These are phyloP conservation scores for Gobio occitaniae DNA, from an alignment of 2,797 vertebrate genomes.

Conservation along the genomic window DNA sequence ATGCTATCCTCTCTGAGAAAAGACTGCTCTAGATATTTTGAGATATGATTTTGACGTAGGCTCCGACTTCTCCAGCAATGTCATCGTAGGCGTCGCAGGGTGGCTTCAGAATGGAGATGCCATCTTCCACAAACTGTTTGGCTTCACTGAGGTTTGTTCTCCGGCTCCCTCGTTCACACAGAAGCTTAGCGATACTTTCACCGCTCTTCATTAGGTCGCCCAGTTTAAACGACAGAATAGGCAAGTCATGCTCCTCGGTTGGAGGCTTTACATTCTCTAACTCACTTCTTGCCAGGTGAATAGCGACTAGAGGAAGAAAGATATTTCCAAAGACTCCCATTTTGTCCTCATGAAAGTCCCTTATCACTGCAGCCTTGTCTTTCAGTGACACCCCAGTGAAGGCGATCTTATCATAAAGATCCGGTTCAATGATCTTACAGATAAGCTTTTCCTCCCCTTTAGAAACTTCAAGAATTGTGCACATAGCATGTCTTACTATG, in stretches of 20 bases:
- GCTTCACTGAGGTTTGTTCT: no score
- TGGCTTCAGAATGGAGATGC: no score
- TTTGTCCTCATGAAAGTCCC: not conserved
- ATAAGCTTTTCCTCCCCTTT: not conserved
- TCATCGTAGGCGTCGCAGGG: no score
- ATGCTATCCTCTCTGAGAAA: not conserved
- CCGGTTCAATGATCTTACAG: not conserved
- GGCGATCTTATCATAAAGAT: not conserved
- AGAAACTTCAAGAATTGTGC: not conserved
- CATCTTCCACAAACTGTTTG: no score
- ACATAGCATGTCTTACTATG: not conserved
- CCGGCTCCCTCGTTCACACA: no score
- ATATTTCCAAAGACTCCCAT: not conserved
- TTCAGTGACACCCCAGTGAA: not conserved
- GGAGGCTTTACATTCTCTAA: no score
- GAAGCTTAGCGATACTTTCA: no score
- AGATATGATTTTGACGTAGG: not conserved
- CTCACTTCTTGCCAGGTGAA: not conserved
- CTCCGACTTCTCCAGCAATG: no score
- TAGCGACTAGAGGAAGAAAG: not conserved
- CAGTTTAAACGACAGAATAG: no score
- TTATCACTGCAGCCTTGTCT: not conserved
- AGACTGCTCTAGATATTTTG: not conserved
- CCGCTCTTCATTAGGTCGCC: no score
- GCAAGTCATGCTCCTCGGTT: no score